Base-by-base conservation (phyloP, 2,888 invertebrate species). In the Oxytorus armatus region DNA sequence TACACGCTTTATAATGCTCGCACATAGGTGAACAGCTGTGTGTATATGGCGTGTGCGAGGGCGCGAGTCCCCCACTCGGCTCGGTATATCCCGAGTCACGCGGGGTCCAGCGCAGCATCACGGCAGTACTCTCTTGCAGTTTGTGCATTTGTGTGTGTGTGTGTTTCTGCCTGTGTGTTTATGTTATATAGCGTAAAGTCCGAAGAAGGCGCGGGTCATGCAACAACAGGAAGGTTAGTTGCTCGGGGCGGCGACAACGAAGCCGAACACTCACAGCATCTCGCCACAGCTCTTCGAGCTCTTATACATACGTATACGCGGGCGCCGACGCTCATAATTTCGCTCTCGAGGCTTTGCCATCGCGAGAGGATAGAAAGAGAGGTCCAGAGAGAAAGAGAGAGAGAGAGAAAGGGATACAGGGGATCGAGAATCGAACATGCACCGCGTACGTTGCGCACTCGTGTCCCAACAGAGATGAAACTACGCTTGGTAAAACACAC, bases 191-290 rank as follows among this genome's bases (percentile, higher is more conserved):
- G 61, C 42, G 69, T 16, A 85, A 88, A 88, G 81, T 86, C 86
- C 85, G 87, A 88, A 86, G 88, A 87, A 88, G 88, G 88, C 84
- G 83, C 86, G 84, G 90, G 89, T 89, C 90, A 90, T 89, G 89
- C 89, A 89, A 89, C 89, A 89, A 90, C 89, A 89, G 89, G 88
- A 90, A 90, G 90, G 89, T 90, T 89, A 90, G 88, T 90, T 88
- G 90, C 90, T 90, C 86, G 88, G 85, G 90, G 90, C 90, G 86
- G 87, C 89, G 88, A 88, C 89, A 90, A 89, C 88, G 87, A 86
- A 87, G 72, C 49, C 89, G 88, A 89, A 88, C 89, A 90, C 87
- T n/a, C 88, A 8, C 61, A 87, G 66, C 65, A 76, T 76, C 79
- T 76, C 76, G 59, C 79, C 61, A 72, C 72, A 73, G 70, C 70